Base-by-base conservation (phyloP, 2,888 invertebrate species). In the Epsilonema sp. region DNA sequence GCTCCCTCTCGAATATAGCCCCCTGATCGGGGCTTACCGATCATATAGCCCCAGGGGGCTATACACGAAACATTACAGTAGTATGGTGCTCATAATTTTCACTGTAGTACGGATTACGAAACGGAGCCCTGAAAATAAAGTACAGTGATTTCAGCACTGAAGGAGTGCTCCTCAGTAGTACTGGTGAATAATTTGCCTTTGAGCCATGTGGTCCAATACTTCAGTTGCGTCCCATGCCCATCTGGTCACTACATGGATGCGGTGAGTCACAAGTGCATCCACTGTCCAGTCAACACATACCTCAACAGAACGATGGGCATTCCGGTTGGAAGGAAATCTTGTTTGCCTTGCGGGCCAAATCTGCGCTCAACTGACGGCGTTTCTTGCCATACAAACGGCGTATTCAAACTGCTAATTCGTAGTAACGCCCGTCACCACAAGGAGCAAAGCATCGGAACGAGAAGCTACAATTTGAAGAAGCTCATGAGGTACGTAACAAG, bases 221-320 rank as follows among this genome's bases (percentile, higher is more conserved):
- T 40, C 54, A 69, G 69, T 2, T 74, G 74, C 57, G 65, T 72
- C 19, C 71, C 73, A 1, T 74, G 74, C 56, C 70, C 70, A 2
- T 60, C 63, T 37, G 74, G 74, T 2, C 65, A 71, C 40, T 74
- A 70, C 58, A 65, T 73, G 48, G 63, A 65, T 44, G 58, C 62
- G 23, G 54, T 56, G 3, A 57, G 16, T 23, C 31, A 24, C 3
- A 53, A 60, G 25, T 75, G 74, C 57, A 57, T 61, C 2, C 57
- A 59, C 1, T 75, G 75, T 55, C 73, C 68, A 1, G 42, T 50
- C 3, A 59, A 63, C 45, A 67, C 65, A 2, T 50, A 52, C 21
- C 52, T 61, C 24, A 61, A 62, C 45, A 49, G 49, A 5, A 53
- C 54, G 1, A 54, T 55, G 1, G 45, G 45, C 16, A 43, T 54